Evolutionary conservation across 1,140 invertebrate species (phyloP).

Genomic region (Heterodera carotae): DNA sequence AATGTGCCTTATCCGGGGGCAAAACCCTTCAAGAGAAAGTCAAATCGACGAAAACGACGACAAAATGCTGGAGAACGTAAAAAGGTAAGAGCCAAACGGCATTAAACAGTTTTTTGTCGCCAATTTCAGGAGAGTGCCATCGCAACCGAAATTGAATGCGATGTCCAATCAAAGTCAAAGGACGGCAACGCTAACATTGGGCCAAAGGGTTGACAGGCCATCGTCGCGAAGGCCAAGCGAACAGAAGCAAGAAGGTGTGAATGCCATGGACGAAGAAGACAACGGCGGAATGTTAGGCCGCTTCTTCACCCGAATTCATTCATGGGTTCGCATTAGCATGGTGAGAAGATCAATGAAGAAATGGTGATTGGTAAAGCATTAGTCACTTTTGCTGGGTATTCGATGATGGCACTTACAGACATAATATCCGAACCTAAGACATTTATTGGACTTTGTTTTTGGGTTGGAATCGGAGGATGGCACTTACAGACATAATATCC

Average conservation of each 20-base stretch:
- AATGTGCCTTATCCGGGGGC: no score
- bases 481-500: no score
- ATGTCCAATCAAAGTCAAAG: not conserved
- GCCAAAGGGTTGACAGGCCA: not conserved
- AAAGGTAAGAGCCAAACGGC: not conserved
- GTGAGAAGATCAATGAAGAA: conserved; percentile 19
- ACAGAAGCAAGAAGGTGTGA: not conserved
- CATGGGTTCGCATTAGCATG: conserved; percentile 12
- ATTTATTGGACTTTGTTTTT: no score
- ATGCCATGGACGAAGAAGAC: conserved; percentile 9
- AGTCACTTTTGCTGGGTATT: not conserved
- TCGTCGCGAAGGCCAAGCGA: not conserved
- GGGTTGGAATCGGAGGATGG: not conserved
- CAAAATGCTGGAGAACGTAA: not conserved
- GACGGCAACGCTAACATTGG: not conserved
- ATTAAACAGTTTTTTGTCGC: no score
- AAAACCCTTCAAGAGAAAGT: not conserved
- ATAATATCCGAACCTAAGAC: no score
- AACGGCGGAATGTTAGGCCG: conserved; percentile 21
- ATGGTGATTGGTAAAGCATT: no score
- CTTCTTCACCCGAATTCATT: conserved; percentile 29
- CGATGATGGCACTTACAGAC: no score
- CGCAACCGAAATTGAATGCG: not conserved
- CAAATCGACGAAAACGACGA: not conserved
- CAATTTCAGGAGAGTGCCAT: not conserved